Base-by-base conservation (phyloP, 2,797 vertebrate genomes). In the Poeciliopsis turneri region DNA sequence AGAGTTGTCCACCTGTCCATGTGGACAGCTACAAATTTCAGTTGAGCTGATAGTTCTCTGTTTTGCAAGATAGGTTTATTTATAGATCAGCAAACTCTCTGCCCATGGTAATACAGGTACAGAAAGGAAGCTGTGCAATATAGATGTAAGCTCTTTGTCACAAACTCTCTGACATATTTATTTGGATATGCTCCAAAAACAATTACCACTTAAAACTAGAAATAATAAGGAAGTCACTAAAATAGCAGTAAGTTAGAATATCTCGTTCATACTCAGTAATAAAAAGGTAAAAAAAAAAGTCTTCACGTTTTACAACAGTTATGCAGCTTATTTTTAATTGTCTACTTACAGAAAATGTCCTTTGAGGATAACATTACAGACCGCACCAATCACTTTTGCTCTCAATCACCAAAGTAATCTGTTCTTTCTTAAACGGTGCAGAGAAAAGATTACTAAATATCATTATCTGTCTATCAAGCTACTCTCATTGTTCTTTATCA, bases 331-430 rank as follows among this genome's bases (percentile, higher is more conserved):
- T 23, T 57, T 79, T 61, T 30, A 72, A 51, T 36, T 66, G 13
- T 41, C 15, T 76, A 49, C 4, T 28, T 73, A 75, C 33, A 66
- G 36, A 46, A 23, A 6, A 7, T 33, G 30, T 73, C 30, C 18
- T 77, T 76, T 80, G 12, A 70, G 47, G 66, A 82, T 81, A 41
- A 74, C 55, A 59, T 59, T 47, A 16, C 20, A 79, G 16, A 55
- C 28, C 20, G 10, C n/a, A 23, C 12, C 39, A 47, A 36, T 74
- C n/a, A 69, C 25, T 43, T 84, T 69, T 15, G 51, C 33, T 70
- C 46, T 59, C 77, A 36, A 15, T 6, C 2, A 49, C 20, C 16
- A 82, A 61, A 70, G 25, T 59, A 59, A 77, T 66, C 23, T 64
- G 1, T 57, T 25, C 20, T 7, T 25, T 49, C 46, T 28, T 28